phyloP scores from a whole-genome alignment of 2,113 vertebrate species.

The Bujurquina vittata region DNA sequence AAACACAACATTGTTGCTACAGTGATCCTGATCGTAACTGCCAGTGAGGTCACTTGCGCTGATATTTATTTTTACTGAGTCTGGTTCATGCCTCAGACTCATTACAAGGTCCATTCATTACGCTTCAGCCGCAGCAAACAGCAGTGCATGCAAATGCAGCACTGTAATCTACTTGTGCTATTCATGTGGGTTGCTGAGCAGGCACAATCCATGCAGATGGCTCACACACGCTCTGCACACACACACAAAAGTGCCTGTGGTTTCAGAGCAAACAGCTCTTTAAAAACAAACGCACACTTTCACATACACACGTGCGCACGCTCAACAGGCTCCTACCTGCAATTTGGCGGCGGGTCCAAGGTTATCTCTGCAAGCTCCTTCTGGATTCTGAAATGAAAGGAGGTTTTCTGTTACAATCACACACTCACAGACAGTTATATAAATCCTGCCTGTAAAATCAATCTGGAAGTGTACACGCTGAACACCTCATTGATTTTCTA shows the following conservation, averaged over 20 bases:
- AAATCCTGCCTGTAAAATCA: constrained; percentile 56
- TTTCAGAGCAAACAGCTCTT: constrained; percentile 19
- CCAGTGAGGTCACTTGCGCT: constrained; percentile 20
- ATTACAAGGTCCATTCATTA: constrained; percentile 26
- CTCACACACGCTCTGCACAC: neutral
- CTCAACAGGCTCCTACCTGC: constrained; percentile 86
- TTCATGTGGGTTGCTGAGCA: constrained; percentile 47
- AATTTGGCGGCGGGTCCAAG: constrained; percentile 94
- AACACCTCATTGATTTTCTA: constrained; percentile 68
- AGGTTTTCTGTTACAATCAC: constrained; percentile 23
- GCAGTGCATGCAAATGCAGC: constrained; percentile 13
- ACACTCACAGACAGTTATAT: constrained; percentile 38
- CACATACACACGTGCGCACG: neutral
- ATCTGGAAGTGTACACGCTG: constrained; percentile 44
- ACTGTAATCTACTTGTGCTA: constrained; percentile 29
- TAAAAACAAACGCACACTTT: neutral
- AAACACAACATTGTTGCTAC: constrained; percentile 26
- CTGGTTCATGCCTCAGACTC: constrained; percentile 11
- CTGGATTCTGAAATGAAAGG: constrained; percentile 87
- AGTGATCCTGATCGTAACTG: constrained; percentile 29
- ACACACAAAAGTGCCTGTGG: constrained; percentile 26
- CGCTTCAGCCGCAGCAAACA: constrained; percentile 24
- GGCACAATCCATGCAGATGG: constrained; percentile 37
- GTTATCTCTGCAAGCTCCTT: constrained; percentile 97
- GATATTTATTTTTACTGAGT: neutral